Evolutionary conservation across 2,113 vertebrate genomes (phyloP).

Genomic region (Apistogramma diplotaenia): DNA sequence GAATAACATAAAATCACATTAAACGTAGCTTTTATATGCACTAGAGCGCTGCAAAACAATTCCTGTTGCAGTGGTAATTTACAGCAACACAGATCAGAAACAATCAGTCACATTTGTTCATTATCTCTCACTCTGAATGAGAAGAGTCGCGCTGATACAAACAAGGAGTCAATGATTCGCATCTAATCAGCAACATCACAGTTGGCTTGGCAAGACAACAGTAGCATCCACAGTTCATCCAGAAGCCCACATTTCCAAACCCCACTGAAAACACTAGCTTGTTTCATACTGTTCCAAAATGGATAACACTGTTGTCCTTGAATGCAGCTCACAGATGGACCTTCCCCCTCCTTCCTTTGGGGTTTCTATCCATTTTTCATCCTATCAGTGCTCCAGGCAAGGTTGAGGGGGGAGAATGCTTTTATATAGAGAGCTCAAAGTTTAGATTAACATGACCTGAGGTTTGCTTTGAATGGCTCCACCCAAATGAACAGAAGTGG

Average conservation of each 20-base stretch:
- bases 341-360: conserved; percentile 54
- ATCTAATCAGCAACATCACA: conserved; percentile 66
- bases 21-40: conserved; percentile 43
- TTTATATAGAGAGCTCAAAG: conserved; percentile 41
- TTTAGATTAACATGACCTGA: conserved; percentile 40
- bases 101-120: conserved; percentile 60
- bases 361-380: conserved; percentile 67
- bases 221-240: conserved; percentile 66
- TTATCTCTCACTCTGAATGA: conserved; percentile 52
- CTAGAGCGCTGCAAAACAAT: conserved; percentile 18
- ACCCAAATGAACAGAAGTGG: not conserved
- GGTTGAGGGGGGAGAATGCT: conserved; percentile 32
- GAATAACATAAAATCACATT: conserved; percentile 52
- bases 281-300: conserved; percentile 74
- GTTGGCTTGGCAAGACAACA: conserved; percentile 72
- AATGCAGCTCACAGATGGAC: conserved; percentile 74
- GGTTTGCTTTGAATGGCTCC: conserved; percentile 15
- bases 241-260: conserved; percentile 47
- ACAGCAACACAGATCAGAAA: conserved; percentile 49
- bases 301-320: conserved; percentile 76
- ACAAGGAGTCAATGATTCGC: conserved; percentile 68
- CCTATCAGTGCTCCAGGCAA: conserved; percentile 62
- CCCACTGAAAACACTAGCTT: conserved; percentile 65
- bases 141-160: conserved; percentile 34
- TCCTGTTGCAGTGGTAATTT: conserved; percentile 25